Base-by-base conservation (phyloP, 2,797 vertebrate genomes). In the Fistularia tabacaria region DNA sequence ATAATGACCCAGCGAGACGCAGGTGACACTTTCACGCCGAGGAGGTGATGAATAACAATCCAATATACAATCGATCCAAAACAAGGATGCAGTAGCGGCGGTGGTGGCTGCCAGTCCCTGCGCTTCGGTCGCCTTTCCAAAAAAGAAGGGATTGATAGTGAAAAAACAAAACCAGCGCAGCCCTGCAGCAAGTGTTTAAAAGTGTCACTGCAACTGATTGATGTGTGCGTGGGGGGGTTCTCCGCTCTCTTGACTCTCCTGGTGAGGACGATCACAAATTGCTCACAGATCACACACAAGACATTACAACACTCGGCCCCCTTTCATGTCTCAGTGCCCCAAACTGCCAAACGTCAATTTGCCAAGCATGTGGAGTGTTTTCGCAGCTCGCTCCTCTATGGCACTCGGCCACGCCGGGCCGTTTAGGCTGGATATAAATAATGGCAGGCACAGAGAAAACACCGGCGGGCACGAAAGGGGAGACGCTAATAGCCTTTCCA, bases 211-310 rank as follows among this genome's bases (percentile, higher is more conserved):
- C 13, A 44, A 56, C 54, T 83, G 83, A 88, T 25, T 25, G 25
- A 25, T 25, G 25, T 25, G 25, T 85, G 85, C 73, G 85, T 82
- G 84, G 9, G 45, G 3, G 54, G 14, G 42, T 46, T 46, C 48
- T 14, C 4, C 40, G 43, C 59, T 9, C 36, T 43, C 9, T 47
- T 53, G 25, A 45, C 10, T 62, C 51, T 76, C 62, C 53, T 66
- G 48, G 73, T 25, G 56, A 51, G 49, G 52, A 66, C 73, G 71
- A 81, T 58, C 53, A 71, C 70, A 80, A 87, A 87, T 85, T 81
- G 76, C 84, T 88, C 80, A 83, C 77, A 80, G 84, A 80, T 86
- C 77, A 79, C 14, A 69, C 54, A 74, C 80, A 62, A 38, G 60
- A 76, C 46, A 71, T 76, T 69, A 59, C 85, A 90, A 90, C 85